Percentiles rank a stretch among this genome's conserved stretches.
These are phyloP conservation scores for Megalurothrips usitatus DNA, from an alignment of 2,888 invertebrate species.

Conservation along the genomic window DNA sequence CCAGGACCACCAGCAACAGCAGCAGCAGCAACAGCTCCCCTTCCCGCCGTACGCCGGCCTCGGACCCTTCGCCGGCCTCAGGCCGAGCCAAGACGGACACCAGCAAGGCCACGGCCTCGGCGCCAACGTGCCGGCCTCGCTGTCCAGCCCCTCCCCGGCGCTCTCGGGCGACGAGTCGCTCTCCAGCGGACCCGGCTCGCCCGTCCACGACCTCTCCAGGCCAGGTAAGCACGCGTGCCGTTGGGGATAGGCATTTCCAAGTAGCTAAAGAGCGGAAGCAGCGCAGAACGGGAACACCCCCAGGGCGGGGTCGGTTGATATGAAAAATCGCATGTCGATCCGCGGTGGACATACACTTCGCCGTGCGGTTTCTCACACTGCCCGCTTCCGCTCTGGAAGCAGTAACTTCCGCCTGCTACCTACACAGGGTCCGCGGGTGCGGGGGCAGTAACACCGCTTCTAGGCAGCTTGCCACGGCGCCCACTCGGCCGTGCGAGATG, in stretches of 20 bases:
- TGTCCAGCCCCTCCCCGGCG: not conserved
- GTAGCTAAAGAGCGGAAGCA: too few relatives aligned
- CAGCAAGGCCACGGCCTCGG: not conserved
- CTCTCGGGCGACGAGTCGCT: conserved; percentile 14
- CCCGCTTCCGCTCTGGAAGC: too few relatives aligned
- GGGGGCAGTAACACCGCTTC: too few relatives aligned
- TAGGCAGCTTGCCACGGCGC: too few relatives aligned
- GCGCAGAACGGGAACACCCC: too few relatives aligned
- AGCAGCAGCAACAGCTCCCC: not conserved
- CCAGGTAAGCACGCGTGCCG: not conserved
- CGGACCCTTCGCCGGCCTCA: not conserved
- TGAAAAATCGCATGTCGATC: too few relatives aligned
- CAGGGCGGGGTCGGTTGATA: too few relatives aligned
- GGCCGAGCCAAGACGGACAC: not conserved
- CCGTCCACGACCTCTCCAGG: conserved; percentile 5
- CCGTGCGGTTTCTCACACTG: too few relatives aligned
- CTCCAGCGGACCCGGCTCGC: not conserved
- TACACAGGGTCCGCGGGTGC: too few relatives aligned
- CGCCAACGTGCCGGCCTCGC: not conserved
- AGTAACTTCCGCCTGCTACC: too few relatives aligned
- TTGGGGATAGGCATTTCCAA: not conserved
- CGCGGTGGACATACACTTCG: too few relatives aligned
- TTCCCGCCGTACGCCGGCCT: not conserved
- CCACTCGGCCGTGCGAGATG: too few relatives aligned
- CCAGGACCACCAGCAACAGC: not conserved